These are phyloP conservation scores for Trisateles emortualis DNA, from an alignment of 2,888 invertebrate species.

Conservation along the genomic window DNA sequence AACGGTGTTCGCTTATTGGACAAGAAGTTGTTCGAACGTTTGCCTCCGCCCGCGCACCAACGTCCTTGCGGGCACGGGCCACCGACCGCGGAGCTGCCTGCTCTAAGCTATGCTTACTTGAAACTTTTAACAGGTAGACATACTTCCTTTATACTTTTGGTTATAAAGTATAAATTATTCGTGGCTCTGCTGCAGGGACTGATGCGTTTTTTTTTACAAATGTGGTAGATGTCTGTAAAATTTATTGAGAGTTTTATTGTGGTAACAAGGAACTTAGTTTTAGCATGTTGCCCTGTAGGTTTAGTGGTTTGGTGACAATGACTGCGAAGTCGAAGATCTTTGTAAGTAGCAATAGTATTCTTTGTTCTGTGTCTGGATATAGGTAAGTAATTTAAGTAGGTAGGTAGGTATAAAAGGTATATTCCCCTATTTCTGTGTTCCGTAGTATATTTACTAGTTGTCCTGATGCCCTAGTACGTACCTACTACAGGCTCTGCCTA, in stretches of 20 bases:
- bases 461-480: too few relatives aligned
- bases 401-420: too few relatives aligned
- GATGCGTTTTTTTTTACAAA: neutral
- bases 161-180: constrained; percentile 14
- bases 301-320: too few relatives aligned
- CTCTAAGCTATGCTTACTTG: constrained; percentile 52
- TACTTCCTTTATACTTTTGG: constrained; percentile 26
- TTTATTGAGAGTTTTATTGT: neutral
- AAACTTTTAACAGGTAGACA: constrained; percentile 53
- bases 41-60: constrained; percentile 82
- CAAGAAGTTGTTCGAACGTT: constrained; percentile 64
- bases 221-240: neutral
- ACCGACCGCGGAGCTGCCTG: constrained; percentile 75
- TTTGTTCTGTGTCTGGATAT: too few relatives aligned
- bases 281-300: too few relatives aligned
- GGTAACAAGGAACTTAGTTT: too few relatives aligned
- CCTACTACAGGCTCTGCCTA: too few relatives aligned
- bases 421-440: too few relatives aligned
- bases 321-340: too few relatives aligned
- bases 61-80: constrained; percentile 82
- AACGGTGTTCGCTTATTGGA: constrained; percentile 56
- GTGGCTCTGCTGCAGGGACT: constrained; percentile 3
- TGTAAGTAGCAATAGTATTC: too few relatives aligned
- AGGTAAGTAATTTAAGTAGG: too few relatives aligned
- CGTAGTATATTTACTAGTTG: too few relatives aligned